Percentiles rank a stretch among this genome's conserved stretches.
Conservation (phyloP, 2,888 invertebrate genomes). For the Sepiola atlantica region DNA sequence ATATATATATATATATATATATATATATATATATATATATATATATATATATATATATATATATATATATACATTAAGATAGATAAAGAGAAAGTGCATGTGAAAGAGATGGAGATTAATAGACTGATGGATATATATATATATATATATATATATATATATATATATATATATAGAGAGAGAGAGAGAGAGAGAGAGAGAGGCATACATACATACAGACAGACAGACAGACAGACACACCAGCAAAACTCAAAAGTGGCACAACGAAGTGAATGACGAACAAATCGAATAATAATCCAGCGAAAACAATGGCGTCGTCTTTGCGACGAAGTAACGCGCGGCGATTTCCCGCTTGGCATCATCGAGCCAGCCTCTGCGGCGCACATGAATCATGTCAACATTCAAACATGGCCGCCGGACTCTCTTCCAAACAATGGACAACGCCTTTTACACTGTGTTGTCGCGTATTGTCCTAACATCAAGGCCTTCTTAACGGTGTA, state of each 20-base stretch:
- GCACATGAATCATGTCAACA: background rate
- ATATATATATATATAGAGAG: background rate
- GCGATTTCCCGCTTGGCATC: conserved; percentile 12
- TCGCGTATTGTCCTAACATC: background rate
- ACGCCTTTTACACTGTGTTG: background rate
- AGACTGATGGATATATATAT: too few species aligned
- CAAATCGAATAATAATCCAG: background rate
- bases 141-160: background rate
- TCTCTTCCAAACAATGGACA: background rate
- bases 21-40: too few species aligned
- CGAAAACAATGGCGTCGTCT: background rate
- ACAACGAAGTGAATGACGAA: background rate
- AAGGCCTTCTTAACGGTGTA: background rate
- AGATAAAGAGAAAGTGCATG: too few species aligned
- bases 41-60: too few species aligned
- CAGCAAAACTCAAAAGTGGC: background rate
- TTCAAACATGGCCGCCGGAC: background rate
- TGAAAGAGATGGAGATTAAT: too few species aligned
- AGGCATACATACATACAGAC: background rate
- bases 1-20: too few species aligned
- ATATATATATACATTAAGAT: too few species aligned
- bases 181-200: background rate
- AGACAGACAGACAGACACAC: background rate
- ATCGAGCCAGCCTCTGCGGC: background rate
- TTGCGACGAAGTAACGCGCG: background rate